A percentile compares a stretch with the other conserved stretches of the same genome.
Evolutionary conservation across 1,140 invertebrate genomes (phyloP).

Genomic region (Agrilus planipennis): DNA sequence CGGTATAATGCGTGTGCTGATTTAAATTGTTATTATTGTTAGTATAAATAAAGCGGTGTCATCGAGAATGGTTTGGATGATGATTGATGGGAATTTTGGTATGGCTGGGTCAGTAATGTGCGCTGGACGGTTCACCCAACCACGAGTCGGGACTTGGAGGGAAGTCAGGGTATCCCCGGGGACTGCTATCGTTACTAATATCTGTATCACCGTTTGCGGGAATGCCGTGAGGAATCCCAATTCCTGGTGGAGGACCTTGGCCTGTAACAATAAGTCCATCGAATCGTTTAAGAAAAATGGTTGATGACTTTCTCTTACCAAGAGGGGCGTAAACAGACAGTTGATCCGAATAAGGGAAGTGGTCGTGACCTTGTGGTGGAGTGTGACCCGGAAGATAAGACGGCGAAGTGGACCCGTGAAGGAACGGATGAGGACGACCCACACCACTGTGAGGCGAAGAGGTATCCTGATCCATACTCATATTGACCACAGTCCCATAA

Average conservation of each 20-base stretch:
- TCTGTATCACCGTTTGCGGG: constrained; percentile 58
- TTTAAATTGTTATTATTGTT: too few species aligned
- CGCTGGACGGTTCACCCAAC: constrained; percentile 64
- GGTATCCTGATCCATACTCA: constrained; percentile 61
- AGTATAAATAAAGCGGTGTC: too few species aligned
- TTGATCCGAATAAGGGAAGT: constrained; percentile 61
- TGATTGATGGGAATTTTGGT: too few species aligned
- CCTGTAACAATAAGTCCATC: constrained; percentile 31
- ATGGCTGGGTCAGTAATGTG: constrained; percentile 47
- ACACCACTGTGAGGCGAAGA: constrained; percentile 61
- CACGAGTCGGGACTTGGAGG: constrained; percentile 86
- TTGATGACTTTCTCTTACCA: constrained; percentile 37
- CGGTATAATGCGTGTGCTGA: too few species aligned
- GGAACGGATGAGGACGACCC: constrained; percentile 41
- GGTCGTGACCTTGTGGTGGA: constrained; percentile 50
- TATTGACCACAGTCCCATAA: constrained; percentile 68
- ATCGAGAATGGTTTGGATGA: too few species aligned
- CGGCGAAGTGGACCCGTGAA: constrained; percentile 55
- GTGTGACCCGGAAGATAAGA: constrained; percentile 71
- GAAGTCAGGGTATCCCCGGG: constrained; percentile 76
- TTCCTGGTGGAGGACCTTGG: constrained; percentile 47
- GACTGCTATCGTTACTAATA: constrained; percentile 70
- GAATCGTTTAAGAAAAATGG: neutral
- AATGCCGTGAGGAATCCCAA: constrained; percentile 40
- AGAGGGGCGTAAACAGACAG: constrained; percentile 66